These are phyloP conservation scores for Cryptocephalus primarius DNA, from an alignment of 2,888 invertebrate species.

Conservation along the genomic window DNA sequence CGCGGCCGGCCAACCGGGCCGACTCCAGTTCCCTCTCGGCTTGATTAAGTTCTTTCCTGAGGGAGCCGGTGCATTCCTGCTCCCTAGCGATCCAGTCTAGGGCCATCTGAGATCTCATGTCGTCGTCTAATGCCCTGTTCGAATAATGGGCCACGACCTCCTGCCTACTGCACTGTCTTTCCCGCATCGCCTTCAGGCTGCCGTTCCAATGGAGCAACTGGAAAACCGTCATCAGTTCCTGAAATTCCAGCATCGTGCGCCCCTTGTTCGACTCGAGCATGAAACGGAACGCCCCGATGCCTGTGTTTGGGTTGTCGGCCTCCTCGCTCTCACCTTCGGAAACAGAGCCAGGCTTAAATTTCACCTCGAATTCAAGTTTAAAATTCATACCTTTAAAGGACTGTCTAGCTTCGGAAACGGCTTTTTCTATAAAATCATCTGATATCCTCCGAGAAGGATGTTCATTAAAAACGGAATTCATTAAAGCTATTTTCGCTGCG, in stretches of 20 bases:
- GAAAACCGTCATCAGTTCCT: constrained; percentile 96
- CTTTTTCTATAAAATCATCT: constrained; percentile 89
- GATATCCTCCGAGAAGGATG: constrained; percentile 87
- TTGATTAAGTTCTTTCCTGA: constrained; percentile 68
- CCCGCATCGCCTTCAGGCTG: constrained; percentile 89
- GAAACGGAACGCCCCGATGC: constrained; percentile 64
- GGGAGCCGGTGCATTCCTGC: constrained; percentile 62
- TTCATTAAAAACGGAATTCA: constrained; percentile 96
- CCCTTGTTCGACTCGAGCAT: constrained; percentile 76
- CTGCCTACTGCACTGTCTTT: constrained; percentile 87
- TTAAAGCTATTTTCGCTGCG: constrained; percentile 89
- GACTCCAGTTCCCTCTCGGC: constrained; percentile 81
- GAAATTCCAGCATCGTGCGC: constrained; percentile 91
- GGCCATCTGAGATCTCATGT: constrained; percentile 94
- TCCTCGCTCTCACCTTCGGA: constrained; percentile 40
- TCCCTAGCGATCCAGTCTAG: constrained; percentile 86
- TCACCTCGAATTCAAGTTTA: no score
- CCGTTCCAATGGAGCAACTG: constrained; percentile 95
- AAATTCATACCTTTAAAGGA: constrained; percentile 51
- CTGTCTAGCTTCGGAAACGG: constrained; percentile 81
- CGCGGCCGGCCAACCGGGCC: constrained; percentile 78
- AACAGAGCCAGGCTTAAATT: no score
- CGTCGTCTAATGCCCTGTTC: constrained; percentile 83
- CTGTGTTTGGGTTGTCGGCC: constrained; percentile 57
- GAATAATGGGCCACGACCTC: constrained; percentile 91